Conservation (phyloP, 2,113 vertebrate species). For the Asarcornis scutulata region DNA sequence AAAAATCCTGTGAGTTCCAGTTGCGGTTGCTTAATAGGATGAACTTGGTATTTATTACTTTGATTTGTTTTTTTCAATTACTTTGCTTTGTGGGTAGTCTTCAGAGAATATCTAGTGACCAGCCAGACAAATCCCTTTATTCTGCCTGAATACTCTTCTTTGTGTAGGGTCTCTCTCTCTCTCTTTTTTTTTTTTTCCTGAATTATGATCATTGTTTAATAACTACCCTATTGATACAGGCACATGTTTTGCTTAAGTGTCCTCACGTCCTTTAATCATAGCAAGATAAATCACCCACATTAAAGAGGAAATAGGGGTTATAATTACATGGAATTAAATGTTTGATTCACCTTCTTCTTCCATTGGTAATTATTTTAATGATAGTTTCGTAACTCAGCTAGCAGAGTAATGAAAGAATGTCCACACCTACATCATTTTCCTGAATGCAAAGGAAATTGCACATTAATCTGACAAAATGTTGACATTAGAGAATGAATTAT, state of each 20-base stretch:
- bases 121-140: neutral
- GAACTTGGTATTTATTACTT: neutral
- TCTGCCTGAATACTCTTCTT: neutral
- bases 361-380: slow-evolving; percentile 52
- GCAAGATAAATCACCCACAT: slow-evolving; percentile 17
- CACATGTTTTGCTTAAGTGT: neutral
- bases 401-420: neutral
- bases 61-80: neutral
- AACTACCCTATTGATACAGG: neutral
- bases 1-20: neutral
- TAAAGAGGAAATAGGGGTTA: slow-evolving; percentile 16
- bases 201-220: neutral
- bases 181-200: neutral
- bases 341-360: slow-evolving; percentile 43
- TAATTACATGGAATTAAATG: slow-evolving; percentile 36
- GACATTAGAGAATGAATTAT: neutral
- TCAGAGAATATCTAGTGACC: neutral
- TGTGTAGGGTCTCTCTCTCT: neutral
- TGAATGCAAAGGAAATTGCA: neutral
- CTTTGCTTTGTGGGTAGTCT: neutral
- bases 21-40: neutral
- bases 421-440: neutral
- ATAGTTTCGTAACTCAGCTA: slow-evolving; percentile 7
- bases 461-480: slow-evolving; percentile 45
- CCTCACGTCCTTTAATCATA: neutral